Percentiles rank a stretch among this genome's conserved stretches.
Conservation (phyloP, 2,113 vertebrate species). For the Aplodontia rufa region DNA sequence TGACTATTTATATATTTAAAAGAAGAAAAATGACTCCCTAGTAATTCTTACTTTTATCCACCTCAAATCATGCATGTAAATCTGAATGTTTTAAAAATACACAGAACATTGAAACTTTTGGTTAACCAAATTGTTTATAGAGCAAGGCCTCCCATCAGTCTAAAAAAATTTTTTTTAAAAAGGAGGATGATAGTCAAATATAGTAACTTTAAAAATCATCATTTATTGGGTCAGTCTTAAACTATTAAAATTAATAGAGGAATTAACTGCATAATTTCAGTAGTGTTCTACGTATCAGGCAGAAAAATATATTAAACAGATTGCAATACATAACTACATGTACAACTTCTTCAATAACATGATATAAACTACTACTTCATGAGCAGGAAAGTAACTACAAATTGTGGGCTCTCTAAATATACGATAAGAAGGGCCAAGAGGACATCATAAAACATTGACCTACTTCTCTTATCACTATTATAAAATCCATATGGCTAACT, state of each 20-base stretch:
- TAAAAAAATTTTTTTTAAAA: background rate
- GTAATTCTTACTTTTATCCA: background rate
- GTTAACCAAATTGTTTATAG: background rate
- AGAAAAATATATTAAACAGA: background rate
- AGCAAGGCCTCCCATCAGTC: background rate
- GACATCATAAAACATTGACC: background rate
- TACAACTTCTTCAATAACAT: background rate
- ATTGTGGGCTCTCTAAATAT: background rate
- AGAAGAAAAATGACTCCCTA: slow-evolving; percentile 10
- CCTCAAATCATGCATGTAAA: background rate
- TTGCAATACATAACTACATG: background rate
- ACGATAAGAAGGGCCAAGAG: background rate
- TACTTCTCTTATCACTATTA: background rate
- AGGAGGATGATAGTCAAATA: background rate
- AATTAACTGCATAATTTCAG: background rate
- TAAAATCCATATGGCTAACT: background rate
- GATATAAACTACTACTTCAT: background rate
- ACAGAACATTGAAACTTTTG: background rate
- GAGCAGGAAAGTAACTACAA: background rate
- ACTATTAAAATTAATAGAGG: background rate
- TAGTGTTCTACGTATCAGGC: background rate
- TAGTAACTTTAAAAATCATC: background rate
- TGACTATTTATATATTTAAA: background rate
- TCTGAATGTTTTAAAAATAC: slow-evolving; percentile 7
- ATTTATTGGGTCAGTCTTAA: slow-evolving; percentile 6